Evolutionary conservation across 2,888 invertebrate genomes (phyloP).

Genomic region (Dynastes maya): DNA sequence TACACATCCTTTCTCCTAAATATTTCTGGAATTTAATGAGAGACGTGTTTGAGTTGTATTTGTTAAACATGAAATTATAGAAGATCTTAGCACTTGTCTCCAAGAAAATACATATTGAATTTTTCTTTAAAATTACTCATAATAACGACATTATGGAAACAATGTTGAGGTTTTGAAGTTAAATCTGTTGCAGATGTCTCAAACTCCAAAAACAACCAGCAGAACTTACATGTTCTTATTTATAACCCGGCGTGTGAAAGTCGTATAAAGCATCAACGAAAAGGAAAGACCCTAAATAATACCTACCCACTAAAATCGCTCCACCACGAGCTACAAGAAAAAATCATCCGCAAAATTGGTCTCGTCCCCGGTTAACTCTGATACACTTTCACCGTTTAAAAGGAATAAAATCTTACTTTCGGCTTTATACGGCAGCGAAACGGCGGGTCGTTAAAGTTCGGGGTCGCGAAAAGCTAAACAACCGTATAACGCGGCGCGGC

Average conservation of each 20-base stretch:
- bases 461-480: conserved; percentile 28
- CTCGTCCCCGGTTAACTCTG: conserved; percentile 38
- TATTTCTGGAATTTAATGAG: no score
- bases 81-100: no score
- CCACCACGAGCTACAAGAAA: conserved; percentile 52
- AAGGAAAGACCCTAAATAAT: background rate
- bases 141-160: no score
- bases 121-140: no score
- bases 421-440: conserved; percentile 27
- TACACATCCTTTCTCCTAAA: no score
- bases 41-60: no score
- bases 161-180: no score
- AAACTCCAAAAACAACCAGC: background rate
- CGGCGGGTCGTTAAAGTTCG: conserved; percentile 31
- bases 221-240: background rate
- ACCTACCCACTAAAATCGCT: conserved; percentile 13
- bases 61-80: no score
- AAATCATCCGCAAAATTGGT: conserved; percentile 52
- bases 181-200: background rate
- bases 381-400: conserved; percentile 42
- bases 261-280: background rate
- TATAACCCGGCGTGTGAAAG: background rate
- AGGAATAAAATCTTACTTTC: conserved; percentile 46
- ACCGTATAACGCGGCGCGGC: conserved; percentile 3
- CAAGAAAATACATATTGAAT: no score